Evolutionary conservation across 2,113 vertebrate genomes (phyloP).

Genomic region (Camelus dromedarius): DNA sequence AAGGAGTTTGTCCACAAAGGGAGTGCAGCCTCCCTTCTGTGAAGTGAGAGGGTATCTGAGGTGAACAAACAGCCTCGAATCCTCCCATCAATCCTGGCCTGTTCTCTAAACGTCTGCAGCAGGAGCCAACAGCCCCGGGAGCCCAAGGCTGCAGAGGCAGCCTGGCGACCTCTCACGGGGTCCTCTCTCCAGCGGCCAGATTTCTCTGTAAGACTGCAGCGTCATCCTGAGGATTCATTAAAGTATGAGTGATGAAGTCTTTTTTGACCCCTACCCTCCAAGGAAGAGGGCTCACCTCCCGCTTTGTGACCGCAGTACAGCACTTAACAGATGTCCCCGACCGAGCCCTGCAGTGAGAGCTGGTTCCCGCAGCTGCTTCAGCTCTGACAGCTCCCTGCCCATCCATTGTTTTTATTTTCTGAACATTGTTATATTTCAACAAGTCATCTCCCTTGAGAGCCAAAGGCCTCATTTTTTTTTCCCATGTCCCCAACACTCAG

Average conservation of each 20-base stretch:
- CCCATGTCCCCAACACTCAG: not conserved
- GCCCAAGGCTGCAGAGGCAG: not conserved
- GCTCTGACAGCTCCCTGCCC: not conserved
- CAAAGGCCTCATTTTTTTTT: not conserved
- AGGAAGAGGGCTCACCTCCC: not conserved
- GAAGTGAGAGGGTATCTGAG: constrained; percentile 17
- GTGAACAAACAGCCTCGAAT: not conserved
- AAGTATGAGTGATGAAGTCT: not conserved
- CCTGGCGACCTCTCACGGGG: not conserved
- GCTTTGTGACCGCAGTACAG: too few relatives aligned
- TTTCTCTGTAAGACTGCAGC: not conserved
- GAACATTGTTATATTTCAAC: not conserved
- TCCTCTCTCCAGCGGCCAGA: not conserved
- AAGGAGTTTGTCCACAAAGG: not conserved
- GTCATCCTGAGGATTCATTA: not conserved
- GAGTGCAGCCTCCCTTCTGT: not conserved
- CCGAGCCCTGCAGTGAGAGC: not conserved
- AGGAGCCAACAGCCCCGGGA: not conserved
- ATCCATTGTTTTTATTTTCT: not conserved
- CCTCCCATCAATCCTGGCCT: not conserved
- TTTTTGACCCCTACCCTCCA: not conserved
- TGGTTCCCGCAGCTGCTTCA: not conserved
- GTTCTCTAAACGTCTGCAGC: not conserved
- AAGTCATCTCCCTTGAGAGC: not conserved
- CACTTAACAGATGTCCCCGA: not conserved